These are phyloP conservation scores for Allophyes oxyacanthae DNA, from an alignment of 2,888 invertebrate species.

Conservation along the genomic window DNA sequence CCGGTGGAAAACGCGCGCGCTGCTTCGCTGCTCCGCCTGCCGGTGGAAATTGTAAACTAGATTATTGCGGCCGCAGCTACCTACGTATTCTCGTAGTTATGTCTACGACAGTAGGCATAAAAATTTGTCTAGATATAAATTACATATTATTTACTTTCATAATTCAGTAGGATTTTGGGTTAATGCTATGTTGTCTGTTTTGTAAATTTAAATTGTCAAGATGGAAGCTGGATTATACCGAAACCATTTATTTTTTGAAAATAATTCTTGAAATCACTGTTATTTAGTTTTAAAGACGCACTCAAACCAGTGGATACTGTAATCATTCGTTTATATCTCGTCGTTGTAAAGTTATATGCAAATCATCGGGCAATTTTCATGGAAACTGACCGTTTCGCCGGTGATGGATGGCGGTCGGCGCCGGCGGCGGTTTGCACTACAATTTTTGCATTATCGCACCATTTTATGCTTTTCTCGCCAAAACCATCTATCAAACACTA, in stretches of 20 bases:
- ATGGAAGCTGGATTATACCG: constrained; percentile 12
- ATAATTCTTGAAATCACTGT: constrained; percentile 55
- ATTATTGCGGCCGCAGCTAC: constrained; percentile 2
- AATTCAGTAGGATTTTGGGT: constrained; percentile 26
- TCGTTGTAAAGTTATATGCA: constrained; percentile 65
- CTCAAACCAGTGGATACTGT: constrained; percentile 52
- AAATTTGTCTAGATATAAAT: constrained; percentile 18
- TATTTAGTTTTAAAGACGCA: constrained; percentile 49
- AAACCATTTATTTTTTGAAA: constrained; percentile 13
- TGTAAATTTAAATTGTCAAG: constrained; percentile 12
- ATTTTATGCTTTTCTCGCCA: constrained; percentile 70
- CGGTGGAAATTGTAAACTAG: constrained; percentile 32
- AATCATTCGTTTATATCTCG: constrained; percentile 61
- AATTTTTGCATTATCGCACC: constrained; percentile 70
- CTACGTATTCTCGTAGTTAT: too few relatives aligned
- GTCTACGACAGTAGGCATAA: constrained; percentile 6
- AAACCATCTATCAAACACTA: constrained; percentile 66
- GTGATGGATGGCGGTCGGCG: constrained; percentile 68
- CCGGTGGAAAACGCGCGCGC: constrained; percentile 74
- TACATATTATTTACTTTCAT: constrained; percentile 28
- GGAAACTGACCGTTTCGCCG: constrained; percentile 64
- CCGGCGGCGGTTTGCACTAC: constrained; percentile 59
- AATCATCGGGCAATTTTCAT: constrained; percentile 71
- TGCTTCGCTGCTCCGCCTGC: constrained; percentile 28
- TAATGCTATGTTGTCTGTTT: constrained; percentile 30